Evolutionary conservation across 2,888 invertebrate genomes (phyloP).

Genomic region (Ceratothoa steindachneri): DNA sequence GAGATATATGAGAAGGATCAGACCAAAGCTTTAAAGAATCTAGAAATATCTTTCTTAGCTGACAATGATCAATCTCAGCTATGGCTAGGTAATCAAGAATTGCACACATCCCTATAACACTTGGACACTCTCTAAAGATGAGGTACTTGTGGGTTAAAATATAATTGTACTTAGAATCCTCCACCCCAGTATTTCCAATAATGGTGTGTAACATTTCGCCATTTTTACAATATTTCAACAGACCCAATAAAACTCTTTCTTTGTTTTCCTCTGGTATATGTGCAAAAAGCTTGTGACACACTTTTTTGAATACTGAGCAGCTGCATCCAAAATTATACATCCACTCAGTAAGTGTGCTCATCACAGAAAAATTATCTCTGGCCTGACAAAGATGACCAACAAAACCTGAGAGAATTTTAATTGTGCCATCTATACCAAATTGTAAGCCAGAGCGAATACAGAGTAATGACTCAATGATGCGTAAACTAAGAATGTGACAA

Average conservation of each 20-base stretch:
- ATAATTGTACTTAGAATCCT: constrained; percentile 20
- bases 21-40: constrained; percentile 29
- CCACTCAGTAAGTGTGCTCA: constrained; percentile 23
- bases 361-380: constrained; percentile 21
- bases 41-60: constrained; percentile 6
- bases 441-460: constrained; percentile 34
- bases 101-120: not conserved
- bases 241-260: constrained; percentile 21
- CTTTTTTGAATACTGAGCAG: constrained; percentile 22
- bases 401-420: constrained; percentile 28
- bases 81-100: constrained; percentile 25
- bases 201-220: constrained; percentile 8
- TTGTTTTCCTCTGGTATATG: constrained; percentile 19
- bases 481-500: constrained; percentile 25
- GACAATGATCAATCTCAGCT: constrained; percentile 4
- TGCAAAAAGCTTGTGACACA: constrained; percentile 23
- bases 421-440: constrained; percentile 20
- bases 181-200: constrained; percentile 22
- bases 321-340: constrained; percentile 7
- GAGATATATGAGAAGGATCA: constrained; percentile 26
- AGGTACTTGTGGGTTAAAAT: constrained; percentile 25
- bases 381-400: constrained; percentile 27
- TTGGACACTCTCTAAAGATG: constrained; percentile 5
- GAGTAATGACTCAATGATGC: constrained; percentile 23
- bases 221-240: constrained; percentile 18